Evolutionary conservation across 2,113 vertebrate species (phyloP).

Genomic region (Thymallus thymallus): DNA sequence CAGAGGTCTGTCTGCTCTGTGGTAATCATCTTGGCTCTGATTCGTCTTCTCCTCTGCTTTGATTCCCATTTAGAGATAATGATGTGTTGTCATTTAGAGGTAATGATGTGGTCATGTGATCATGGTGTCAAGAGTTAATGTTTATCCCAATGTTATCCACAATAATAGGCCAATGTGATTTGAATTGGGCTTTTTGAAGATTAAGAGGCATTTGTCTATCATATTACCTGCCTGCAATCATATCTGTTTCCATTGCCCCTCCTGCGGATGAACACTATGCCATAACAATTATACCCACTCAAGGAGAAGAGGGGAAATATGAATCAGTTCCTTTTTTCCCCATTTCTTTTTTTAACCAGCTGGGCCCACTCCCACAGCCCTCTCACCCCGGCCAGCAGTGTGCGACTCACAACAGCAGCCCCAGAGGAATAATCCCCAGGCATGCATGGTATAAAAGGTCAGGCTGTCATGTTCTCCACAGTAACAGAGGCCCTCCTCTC

Average conservation of each 20-base stretch:
- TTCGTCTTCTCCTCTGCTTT: neutral
- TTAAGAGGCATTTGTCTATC: neutral
- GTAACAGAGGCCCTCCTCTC: slow-evolving; percentile 17
- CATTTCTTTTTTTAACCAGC: neutral
- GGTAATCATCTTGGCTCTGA: too few species aligned
- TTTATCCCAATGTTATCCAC: neutral
- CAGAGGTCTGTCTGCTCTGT: too few species aligned
- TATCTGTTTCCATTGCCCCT: neutral
- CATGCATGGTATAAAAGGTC: slow-evolving; percentile 41
- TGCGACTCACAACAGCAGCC: slow-evolving; percentile 10
- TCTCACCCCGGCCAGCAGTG: neutral
- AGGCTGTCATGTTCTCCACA: slow-evolving; percentile 35
- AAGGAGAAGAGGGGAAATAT: neutral
- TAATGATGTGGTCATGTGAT: neutral
- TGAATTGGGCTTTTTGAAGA: neutral
- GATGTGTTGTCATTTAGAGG: neutral
- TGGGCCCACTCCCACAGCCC: neutral
- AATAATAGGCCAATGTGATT: neutral
- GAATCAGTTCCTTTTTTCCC: neutral
- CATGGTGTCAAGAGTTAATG: neutral
- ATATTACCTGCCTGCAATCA: neutral
- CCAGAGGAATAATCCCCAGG: slow-evolving; percentile 23
- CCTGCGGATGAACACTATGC: neutral
- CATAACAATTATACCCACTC: neutral
- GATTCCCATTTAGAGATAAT: neutral